Percentiles rank a stretch among this genome's conserved stretches.
phyloP scores from a whole-genome alignment of 1,140 invertebrate genomes.

The Euwallacea similis region DNA sequence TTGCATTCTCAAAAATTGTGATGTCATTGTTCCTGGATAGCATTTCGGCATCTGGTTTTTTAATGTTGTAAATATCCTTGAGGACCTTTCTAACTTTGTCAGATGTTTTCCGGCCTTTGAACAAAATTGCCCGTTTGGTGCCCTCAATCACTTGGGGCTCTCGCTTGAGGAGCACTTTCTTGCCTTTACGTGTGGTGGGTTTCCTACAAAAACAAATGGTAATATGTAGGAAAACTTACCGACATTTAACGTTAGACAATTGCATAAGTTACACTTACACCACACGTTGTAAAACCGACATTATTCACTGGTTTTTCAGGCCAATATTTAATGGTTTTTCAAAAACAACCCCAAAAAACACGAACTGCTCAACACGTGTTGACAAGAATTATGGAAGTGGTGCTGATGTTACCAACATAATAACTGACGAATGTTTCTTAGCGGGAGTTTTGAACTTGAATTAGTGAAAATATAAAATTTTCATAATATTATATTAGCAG shows the following conservation, averaged over 20 bases:
- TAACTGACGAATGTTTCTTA: not conserved
- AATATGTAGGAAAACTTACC: slow-evolving; percentile 4
- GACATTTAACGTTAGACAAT: not conserved
- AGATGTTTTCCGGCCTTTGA: slow-evolving; percentile 84
- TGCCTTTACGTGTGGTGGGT: slow-evolving; percentile 86
- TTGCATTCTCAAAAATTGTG: slow-evolving; percentile 82
- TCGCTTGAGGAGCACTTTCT: slow-evolving; percentile 76
- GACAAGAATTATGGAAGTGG: slow-evolving; percentile 33
- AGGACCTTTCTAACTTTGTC: slow-evolving; percentile 72
- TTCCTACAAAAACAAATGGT: slow-evolving; percentile 64
- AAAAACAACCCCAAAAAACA: not conserved
- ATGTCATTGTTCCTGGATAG: slow-evolving; percentile 82
- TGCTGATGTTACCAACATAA: slow-evolving; percentile 18
- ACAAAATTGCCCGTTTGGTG: slow-evolving; percentile 79
- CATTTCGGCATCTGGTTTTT: slow-evolving; percentile 80
- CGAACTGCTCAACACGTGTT: slow-evolving; percentile 44
- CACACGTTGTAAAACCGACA: slow-evolving; percentile 49
- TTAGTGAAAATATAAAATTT: too few relatives aligned
- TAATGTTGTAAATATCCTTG: slow-evolving; percentile 87
- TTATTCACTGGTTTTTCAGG: slow-evolving; percentile 32
- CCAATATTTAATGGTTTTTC: slow-evolving; percentile 19
- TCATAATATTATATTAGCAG: too few relatives aligned
- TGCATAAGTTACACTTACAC: slow-evolving; percentile 44
- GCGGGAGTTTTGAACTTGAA: not conserved
- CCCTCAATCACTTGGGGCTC: slow-evolving; percentile 91